Evolutionary conservation across 2,797 vertebrate genomes (phyloP), one percentile per base, ranked within the genome.

Genomic region (Acanthurus leucopareius): DNA sequence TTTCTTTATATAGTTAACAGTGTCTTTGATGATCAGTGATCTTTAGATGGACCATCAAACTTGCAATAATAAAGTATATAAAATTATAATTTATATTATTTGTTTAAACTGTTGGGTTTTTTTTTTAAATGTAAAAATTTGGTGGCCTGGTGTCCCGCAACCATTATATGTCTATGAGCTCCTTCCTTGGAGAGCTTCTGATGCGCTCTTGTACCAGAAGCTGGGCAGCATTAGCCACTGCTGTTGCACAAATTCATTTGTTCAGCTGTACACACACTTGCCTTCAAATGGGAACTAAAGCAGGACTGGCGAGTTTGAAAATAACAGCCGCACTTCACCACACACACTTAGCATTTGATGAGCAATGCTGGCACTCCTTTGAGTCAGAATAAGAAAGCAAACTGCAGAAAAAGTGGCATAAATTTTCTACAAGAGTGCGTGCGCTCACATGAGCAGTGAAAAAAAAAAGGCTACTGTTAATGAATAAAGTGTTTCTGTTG

Each of bases 241-340:
- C 84, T 82, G 64, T 76, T 80, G 80, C 77, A 91, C 88, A 91
- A 87, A 80, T 80, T 83, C 54, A 87, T 79, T 79, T 91, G 80
- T 84, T 85, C 83, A 86, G 79, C 77, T 79, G 51, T 53, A 58
- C 51, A 69, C 42, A 59, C 59, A n/a, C 69, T 62, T 2, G 10
- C 54, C 19, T 57, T 67, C 40, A 83, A 79, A 86, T 73, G 57
- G 65, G 72, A 89, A 79, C 80, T 75, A 53, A 73, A 79, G 73
- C 52, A 80, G 62, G 19, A 73, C 67, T 54, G 64, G 59, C 58
- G 48, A 72, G 70, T 89, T 85, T 69, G 54, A 77, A 83, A 89
- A 77, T 45, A 63, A 82, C 79, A 83, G 45, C 32, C 14, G 2
- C 76, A 32, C 72, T 80, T 81, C 63, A 63, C 87, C 79, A 77